Evolutionary conservation across 2,888 invertebrate species (phyloP), one percentile per base, ranked within the genome.

Genomic region (Sarcophaga carnaria): DNA sequence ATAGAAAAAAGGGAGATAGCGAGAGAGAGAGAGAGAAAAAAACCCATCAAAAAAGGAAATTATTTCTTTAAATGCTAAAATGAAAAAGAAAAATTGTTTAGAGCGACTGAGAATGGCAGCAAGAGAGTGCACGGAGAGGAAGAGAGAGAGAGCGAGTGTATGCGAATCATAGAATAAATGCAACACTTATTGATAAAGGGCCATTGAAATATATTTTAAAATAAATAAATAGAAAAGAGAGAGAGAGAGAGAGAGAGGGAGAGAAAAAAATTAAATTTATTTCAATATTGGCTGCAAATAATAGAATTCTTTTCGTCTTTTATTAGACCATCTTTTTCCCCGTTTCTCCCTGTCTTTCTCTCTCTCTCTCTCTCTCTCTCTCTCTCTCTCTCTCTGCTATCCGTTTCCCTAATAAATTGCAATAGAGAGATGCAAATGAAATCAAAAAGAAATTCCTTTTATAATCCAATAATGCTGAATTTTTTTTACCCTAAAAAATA

Each of bases 251-350:
- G 0, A 1, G 12, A 49, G 6, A 49, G 49, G 12, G 49, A 49
- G 12, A 49, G 14, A 17, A 54, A 54, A 54, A 14, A 17, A 77
- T 66, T 71, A 71, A 83, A 83, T 71, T 66, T 47, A 71, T 77
- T 82, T 77, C 66, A 66, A 78, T 72, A 77, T 72, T 77, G 77
- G 63, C 82, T 64, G 20, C 64, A 82, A 70, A 82, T 45, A 82
- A 76, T 45, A 59, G 70, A 82, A 82, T 76, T 76, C 63, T 69
- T 63, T 75, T 12, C 47, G 20, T n/a, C 59, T 66, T 54, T 54
- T 54, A 12, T 17, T 54, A 54, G 54, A 17, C 54, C 17, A 54
- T 54, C 54, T 54, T 54, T 17, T 60, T 47, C 54, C 54, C 11
- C 75, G 37, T 37, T 37, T 37, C 1, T 1, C 27, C 27, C 27